Evolutionary conservation across 1,140 invertebrate genomes (phyloP), one percentile per base, ranked within the genome.

Genomic region (Neodiprion lecontei): DNA sequence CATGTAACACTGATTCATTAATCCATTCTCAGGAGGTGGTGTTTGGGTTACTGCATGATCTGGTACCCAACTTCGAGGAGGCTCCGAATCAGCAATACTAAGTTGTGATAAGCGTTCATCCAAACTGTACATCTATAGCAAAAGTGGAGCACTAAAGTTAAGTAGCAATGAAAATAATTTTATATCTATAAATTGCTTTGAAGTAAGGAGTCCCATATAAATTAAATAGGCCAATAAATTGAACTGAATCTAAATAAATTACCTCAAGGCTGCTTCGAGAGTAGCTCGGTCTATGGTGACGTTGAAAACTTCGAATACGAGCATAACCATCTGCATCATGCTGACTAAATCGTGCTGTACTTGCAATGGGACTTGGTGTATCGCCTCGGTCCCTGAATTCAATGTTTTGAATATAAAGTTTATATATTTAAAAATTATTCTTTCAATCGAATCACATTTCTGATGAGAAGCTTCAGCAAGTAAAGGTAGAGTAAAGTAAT

Each of bases 351-450:
- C 91, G 93, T 69, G 93, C 93, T 75, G 94, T 92, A 86, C 94
- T 96, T 1, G 94, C 94, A 80, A 96, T 94, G 1, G 95, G 95
- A 87, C 94, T 96, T n/a, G 96, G 87, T 12, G 93, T 95, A 80
- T 92, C 90, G 75, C 92, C 90, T 80, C 92, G 90, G 74, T 93
- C 93, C 72, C 92, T 93, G 80, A 73, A 89, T 88, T 40, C 28
- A 40, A 9, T 40, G 28, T 40, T 40, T 40, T 40, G 28, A 40
- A 4, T 40, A 40, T 40, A 5, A 2, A 40, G 5, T 40, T 40
- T 40, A 40, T 40, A 40, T 40, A 40, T 40, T 40, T 40, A 40
- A 2, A 40, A 40, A 40, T 40, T 40, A 40, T 40, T 40, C 28
- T 40, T 40, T 40, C 28, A 40, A 40, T 40, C 2, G 28, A 40